These are phyloP conservation scores for Bombus balteatus DNA, from an alignment of 1,140 invertebrate genomes.

Conservation along the genomic window DNA sequence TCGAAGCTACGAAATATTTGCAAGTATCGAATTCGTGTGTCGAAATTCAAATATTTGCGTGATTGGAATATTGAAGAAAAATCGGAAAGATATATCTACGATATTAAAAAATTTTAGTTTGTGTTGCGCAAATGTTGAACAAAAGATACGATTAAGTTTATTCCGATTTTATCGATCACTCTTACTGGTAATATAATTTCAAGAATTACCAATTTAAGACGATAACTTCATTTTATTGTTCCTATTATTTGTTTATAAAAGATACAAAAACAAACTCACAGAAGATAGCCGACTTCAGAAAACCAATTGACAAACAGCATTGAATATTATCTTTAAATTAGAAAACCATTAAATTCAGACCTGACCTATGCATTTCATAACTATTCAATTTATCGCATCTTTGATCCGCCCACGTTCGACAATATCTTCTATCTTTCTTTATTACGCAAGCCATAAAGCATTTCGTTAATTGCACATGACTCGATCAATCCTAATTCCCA, in stretches of 20 bases:
- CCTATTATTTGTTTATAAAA: background rate
- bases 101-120: background rate
- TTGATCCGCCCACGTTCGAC: slow-evolving; percentile 1
- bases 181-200: too few species aligned
- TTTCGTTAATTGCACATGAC: background rate
- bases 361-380: background rate
- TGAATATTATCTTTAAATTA: background rate
- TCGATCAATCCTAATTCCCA: background rate
- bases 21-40: background rate
- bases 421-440: background rate
- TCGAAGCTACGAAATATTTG: background rate
- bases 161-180: background rate
- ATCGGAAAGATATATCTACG: background rate
- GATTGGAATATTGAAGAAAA: background rate
- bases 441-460: slow-evolving; percentile 23
- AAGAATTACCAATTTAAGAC: too few species aligned
- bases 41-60: background rate
- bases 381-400: background rate
- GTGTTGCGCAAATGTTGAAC: background rate
- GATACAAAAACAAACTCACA: background rate
- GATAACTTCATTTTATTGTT: background rate
- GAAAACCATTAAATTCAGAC: background rate
- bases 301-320: background rate
- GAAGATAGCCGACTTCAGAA: too few species aligned
- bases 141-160: background rate